Percentiles rank a stretch among this genome's conserved stretches.
Evolutionary conservation across 2,113 vertebrate species (phyloP).

Genomic region (Xiphophorus hellerii): DNA sequence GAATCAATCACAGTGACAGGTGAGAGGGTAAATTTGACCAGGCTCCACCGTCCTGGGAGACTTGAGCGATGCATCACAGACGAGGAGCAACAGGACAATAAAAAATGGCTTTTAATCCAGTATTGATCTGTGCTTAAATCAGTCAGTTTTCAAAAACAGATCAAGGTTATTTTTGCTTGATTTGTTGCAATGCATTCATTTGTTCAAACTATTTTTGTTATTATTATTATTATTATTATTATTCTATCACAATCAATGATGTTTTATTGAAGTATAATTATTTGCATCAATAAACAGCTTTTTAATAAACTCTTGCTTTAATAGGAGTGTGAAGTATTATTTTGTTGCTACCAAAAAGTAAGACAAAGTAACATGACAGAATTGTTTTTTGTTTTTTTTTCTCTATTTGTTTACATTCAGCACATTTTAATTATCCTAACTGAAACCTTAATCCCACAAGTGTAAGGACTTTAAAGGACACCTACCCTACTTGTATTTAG

Average conservation of each 20-base stretch:
- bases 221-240: background rate
- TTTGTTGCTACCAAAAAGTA: background rate
- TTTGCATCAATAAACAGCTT: background rate
- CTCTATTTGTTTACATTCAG: background rate
- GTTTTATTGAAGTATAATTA: constrained; percentile 2
- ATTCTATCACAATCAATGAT: constrained; percentile 24
- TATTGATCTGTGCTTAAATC: constrained; percentile 73
- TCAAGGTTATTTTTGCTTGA: constrained; percentile 33
- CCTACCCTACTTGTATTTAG: constrained; percentile 29
- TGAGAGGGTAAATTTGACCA: constrained; percentile 76
- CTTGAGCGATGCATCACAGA: constrained; percentile 68
- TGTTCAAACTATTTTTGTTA: background rate
- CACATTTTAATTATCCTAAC: background rate
- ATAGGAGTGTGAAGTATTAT: background rate
- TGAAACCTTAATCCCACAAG: constrained; percentile 19
- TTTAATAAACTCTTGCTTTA: too few species aligned
- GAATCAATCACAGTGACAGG: constrained; percentile 78
- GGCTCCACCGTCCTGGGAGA: constrained; percentile 66
- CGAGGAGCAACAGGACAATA: constrained; percentile 60
- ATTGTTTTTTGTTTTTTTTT: background rate
- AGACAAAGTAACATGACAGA: background rate
- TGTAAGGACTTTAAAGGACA: constrained; percentile 21
- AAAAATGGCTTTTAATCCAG: constrained; percentile 75
- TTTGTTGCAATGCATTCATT: constrained; percentile 23
- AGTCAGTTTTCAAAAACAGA: constrained; percentile 46